phyloP scores from a whole-genome alignment of 2,888 invertebrate genomes.

The Pseudoips prasinana region DNA sequence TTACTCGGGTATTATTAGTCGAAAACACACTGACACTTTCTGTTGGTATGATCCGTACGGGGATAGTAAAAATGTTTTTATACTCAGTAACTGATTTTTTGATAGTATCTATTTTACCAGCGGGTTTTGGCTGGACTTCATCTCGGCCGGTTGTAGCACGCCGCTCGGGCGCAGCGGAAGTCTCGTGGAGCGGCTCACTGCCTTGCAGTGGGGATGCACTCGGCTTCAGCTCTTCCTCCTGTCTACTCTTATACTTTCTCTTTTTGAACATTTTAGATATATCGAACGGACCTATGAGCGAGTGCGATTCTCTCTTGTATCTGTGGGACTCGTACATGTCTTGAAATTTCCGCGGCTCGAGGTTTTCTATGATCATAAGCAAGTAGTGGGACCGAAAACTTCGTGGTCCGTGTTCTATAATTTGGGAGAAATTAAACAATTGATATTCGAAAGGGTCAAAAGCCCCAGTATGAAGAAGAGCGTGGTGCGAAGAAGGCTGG shows the following conservation, averaged over 20 bases:
- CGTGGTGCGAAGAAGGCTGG: no score
- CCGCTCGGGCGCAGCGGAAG: not conserved
- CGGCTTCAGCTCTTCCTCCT: slow-evolving; percentile 25
- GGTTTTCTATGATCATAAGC: slow-evolving; percentile 7
- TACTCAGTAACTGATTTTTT: not conserved
- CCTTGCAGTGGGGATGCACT: slow-evolving; percentile 43
- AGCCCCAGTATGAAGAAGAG: not conserved
- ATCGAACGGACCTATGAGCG: slow-evolving; percentile 63
- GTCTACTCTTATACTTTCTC: slow-evolving; percentile 36
- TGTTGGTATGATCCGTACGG: slow-evolving; percentile 18
- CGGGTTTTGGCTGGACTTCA: no score
- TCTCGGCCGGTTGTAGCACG: not conserved
- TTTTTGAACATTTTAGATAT: slow-evolving; percentile 58
- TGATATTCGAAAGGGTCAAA: slow-evolving; percentile 11
- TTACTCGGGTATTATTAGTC: not conserved
- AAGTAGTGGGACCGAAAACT: slow-evolving; percentile 1
- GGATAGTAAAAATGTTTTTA: slow-evolving; percentile 10
- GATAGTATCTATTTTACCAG: no score
- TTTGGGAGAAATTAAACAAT: slow-evolving; percentile 11
- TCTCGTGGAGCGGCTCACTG: not conserved
- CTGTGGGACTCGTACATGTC: slow-evolving; percentile 7
- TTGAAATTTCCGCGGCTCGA: slow-evolving; percentile 4
- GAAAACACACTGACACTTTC: slow-evolving; percentile 6
- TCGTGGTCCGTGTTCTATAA: slow-evolving; percentile 2
- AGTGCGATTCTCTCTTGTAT: slow-evolving; percentile 43